Base-by-base conservation (phyloP, 2,888 invertebrate genomes). In the Euzetes globulus region DNA sequence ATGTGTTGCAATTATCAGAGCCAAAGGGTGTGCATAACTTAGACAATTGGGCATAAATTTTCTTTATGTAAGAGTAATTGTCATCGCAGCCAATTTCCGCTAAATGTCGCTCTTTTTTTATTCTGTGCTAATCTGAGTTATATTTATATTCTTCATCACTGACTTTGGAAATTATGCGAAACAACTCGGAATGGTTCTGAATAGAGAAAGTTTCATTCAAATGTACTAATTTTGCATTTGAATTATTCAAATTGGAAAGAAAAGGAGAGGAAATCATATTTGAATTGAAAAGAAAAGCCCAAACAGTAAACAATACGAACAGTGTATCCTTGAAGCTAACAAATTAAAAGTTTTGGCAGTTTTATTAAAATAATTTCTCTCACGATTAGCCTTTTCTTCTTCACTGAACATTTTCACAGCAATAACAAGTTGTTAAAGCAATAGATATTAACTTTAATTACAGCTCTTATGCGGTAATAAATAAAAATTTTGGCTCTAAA, bases 371-470 rank as follows among this genome's bases (percentile, higher is more conserved):
- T n/a, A 33, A 65, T 65, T 41, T 65, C 65, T 65, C 65, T 65
- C 65, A 65, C 65, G 65, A 37, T 55, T 55, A 55, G 13, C 4
- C 22, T 17, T 22, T 50, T n/a, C n/a, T 63, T 63, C 5, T 63
- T 63, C 29, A 33, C 33, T 41, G 33, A 65, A 33, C 37, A 41
- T 41, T 65, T 65, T 65, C 37, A 41, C 37, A 37, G 41, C 33
- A 37, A 65, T 65, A 65, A 65, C 65, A 41, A 65, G 65, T 65
- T 65, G 65, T 65, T 41, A 65, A 60, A 65, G 65, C 65, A 65
- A 65, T 65, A 29, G 65, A 65, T 65, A 65, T 65, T 65, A 65
- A 65, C 19, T 37, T 65, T 65, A 65, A 65, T 65, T 65, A 65
- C 65, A 65, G 65, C 37, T 65, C 37, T 65, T 65, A 63, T 65